Conservation (phyloP, 2,113 vertebrate genomes). For the Sciurus niger region DNA sequence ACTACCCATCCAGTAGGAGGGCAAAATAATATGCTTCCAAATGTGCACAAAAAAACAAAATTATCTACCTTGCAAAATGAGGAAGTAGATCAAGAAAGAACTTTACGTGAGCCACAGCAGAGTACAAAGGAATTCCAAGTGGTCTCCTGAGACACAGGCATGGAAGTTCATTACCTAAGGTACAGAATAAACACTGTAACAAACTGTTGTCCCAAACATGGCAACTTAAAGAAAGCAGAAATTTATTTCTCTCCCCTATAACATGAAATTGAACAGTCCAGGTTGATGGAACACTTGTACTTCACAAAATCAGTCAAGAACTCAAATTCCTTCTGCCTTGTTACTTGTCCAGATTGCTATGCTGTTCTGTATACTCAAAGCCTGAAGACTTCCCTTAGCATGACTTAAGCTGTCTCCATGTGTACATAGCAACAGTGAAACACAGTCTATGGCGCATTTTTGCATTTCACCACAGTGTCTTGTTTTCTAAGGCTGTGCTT, state of each 20-base stretch:
- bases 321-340: neutral
- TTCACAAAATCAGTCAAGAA: neutral
- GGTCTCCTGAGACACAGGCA: neutral
- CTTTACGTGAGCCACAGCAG: neutral
- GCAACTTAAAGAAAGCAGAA: neutral
- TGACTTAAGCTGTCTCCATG: neutral
- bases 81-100: neutral
- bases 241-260: neutral
- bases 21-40: neutral
- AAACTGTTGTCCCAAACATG: neutral
- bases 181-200: neutral
- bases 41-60: neutral
- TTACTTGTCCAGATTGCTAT: neutral
- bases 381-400: neutral
- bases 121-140: neutral
- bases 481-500: neutral
- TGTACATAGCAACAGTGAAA: neutral
- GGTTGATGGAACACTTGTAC: neutral
- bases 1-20: neutral
- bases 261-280: neutral
- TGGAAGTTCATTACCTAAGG: neutral
- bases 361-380: neutral
- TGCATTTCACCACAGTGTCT: neutral
- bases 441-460: neutral
- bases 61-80: conserved; percentile 23